Evolutionary conservation across 1,140 invertebrate genomes (phyloP).

Genomic region (Schlechtendalia chinensis): DNA sequence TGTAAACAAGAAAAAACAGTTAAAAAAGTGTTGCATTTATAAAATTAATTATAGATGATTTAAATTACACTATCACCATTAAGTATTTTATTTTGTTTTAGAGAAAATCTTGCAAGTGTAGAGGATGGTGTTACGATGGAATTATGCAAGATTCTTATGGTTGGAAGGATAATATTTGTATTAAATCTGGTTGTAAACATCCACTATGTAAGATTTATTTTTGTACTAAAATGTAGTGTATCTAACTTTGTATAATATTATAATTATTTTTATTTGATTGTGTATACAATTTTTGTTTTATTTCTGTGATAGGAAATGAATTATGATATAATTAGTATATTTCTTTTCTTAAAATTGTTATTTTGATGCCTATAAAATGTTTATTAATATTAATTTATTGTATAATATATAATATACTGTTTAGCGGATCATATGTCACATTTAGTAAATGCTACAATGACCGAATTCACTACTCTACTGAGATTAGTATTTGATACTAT

Average conservation of each 20-base stretch:
- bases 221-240: no score
- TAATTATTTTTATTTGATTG: no score
- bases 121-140: neutral
- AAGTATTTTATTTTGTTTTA: no score
- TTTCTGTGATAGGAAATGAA: neutral
- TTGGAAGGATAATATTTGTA: neutral
- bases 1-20: no score
- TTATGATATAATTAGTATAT: neutral
- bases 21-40: no score
- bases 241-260: no score
- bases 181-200: neutral
- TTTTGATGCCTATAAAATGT: neutral
- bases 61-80: no score
- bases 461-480: neutral
- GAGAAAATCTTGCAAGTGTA: neutral
- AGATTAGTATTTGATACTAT: neutral
- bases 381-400: neutral
- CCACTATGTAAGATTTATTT: neutral
- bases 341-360: neutral
- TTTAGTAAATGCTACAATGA: neutral
- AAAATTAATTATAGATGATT: no score
- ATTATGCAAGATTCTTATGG: neutral
- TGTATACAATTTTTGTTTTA: no score
- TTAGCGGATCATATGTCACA: neutral
- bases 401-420: neutral